phyloP scores from a whole-genome alignment of 2,888 invertebrate genomes.

The Chelonus formosanus region DNA sequence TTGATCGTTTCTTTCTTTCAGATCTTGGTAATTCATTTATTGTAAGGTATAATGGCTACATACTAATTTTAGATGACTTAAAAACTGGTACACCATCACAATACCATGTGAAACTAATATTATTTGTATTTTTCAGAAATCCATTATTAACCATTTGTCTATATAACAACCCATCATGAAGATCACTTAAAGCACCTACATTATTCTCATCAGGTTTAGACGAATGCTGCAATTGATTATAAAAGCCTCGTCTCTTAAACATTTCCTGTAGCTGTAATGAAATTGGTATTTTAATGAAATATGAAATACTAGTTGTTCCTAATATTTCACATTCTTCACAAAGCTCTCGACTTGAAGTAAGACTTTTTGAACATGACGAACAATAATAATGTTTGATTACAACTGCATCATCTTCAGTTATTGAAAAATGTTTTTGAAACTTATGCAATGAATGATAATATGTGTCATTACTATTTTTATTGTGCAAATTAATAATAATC shows the following conservation, averaged over 20 bases:
- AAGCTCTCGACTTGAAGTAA: slow-evolving; percentile 2
- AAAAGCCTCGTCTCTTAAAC: slow-evolving; percentile 15
- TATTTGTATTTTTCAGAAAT: slow-evolving; percentile 15
- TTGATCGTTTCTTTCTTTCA: neutral
- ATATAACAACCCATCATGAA: slow-evolving; percentile 22
- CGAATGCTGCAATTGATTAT: slow-evolving; percentile 9
- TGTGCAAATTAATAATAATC: slow-evolving; percentile 11
- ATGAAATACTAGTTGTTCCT: slow-evolving; percentile 1
- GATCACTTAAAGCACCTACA: slow-evolving; percentile 4
- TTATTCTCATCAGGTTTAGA: neutral
- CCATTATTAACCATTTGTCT: neutral
- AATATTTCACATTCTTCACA: slow-evolving; percentile 1
- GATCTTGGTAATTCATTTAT: slow-evolving; percentile 26
- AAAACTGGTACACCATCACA: slow-evolving; percentile 22
- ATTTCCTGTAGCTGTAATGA: slow-evolving; percentile 7
- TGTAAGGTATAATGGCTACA: slow-evolving; percentile 18
- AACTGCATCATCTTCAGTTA: neutral
- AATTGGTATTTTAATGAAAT: slow-evolving; percentile 19
- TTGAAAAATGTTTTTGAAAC: slow-evolving; percentile 19
- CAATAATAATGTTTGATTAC: slow-evolving; percentile 18
- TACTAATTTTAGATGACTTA: slow-evolving; percentile 15
- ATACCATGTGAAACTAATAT: slow-evolving; percentile 24
- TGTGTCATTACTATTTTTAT: neutral
- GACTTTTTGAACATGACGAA: neutral
- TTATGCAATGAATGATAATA: slow-evolving; percentile 10